phyloP scores from a whole-genome alignment of 2,888 invertebrate species.

The Caenorhabditis wallacei region DNA sequence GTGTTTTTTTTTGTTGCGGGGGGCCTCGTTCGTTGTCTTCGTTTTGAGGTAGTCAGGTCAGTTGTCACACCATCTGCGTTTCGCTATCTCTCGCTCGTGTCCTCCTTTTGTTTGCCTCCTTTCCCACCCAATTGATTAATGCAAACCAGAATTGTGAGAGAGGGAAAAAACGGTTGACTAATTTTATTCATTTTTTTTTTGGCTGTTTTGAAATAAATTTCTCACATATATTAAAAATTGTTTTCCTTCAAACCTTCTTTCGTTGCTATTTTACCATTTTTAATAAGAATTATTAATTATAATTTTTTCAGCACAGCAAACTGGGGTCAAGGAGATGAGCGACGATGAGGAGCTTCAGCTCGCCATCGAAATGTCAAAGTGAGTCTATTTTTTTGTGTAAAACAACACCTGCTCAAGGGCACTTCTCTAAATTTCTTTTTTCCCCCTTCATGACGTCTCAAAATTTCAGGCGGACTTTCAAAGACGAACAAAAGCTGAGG shows the following conservation, averaged over 20 bases:
- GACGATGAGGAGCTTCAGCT: constrained; percentile 71
- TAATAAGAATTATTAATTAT: too few relatives aligned
- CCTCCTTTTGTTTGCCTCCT: constrained; percentile 19
- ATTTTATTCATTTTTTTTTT: too few relatives aligned
- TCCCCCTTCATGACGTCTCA: constrained; percentile 7
- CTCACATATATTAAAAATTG: not conserved
- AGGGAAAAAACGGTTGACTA: not conserved
- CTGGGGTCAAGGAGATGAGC: constrained; percentile 47
- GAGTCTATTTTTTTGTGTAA: constrained; percentile 54
- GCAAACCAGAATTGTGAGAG: constrained; percentile 22
- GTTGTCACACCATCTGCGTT: not conserved
- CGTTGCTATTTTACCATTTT: not conserved
- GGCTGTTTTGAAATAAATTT: not conserved
- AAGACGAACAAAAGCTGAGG: constrained; percentile 63
- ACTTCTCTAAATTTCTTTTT: not conserved
- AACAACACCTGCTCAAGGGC: constrained; percentile 48
- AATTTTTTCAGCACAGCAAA: constrained; percentile 25
- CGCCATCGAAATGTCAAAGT: constrained; percentile 72
- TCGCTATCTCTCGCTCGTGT: not conserved
- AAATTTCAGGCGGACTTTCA: constrained; percentile 67
- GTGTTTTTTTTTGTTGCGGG: constrained; percentile 18
- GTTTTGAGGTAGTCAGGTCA: constrained; percentile 27
- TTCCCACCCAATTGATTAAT: constrained; percentile 28
- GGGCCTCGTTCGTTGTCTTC: constrained; percentile 22
- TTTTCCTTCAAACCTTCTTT: not conserved